phyloP scores from a whole-genome alignment of 2,888 invertebrate genomes.

The Meiosimyza platycephala region DNA sequence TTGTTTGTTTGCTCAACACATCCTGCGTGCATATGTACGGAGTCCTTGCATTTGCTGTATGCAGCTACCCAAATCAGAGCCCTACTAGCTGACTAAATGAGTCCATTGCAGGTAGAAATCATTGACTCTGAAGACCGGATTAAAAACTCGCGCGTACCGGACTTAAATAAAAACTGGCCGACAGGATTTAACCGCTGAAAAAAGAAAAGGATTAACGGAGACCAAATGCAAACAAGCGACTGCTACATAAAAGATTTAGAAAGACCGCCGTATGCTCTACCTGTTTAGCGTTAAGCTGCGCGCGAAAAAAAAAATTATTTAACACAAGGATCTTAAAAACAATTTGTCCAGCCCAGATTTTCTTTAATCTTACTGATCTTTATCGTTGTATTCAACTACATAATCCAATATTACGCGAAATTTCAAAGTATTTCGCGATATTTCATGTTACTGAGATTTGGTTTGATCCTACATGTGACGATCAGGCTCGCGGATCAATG shows the following conservation, averaged over 20 bases:
- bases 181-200: slow-evolving; percentile 40
- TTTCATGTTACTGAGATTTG: slow-evolving; percentile 27
- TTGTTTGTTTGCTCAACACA: slow-evolving; percentile 10
- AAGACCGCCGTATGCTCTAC: background rate
- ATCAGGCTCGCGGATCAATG: slow-evolving; percentile 35
- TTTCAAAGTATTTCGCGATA: background rate
- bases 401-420: slow-evolving; percentile 56
- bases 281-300: slow-evolving; percentile 3
- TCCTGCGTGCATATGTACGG: slow-evolving; percentile 18
- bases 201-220: slow-evolving; percentile 52
- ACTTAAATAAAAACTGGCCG: slow-evolving; percentile 3
- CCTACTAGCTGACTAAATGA: background rate
- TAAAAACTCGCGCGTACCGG: slow-evolving; percentile 48
- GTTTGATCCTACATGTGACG: slow-evolving; percentile 49
- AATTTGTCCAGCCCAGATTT: slow-evolving; percentile 38
- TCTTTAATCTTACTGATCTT: slow-evolving; percentile 9
- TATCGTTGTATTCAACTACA: slow-evolving; percentile 6
- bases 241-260: background rate
- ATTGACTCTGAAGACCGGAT: slow-evolving; percentile 49
- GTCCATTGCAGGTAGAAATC: slow-evolving; percentile 37
- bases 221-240: background rate
- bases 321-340: slow-evolving; percentile 49
- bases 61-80: too few relatives aligned
- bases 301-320: background rate
- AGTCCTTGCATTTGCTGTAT: too few relatives aligned